A percentile compares a stretch with the other conserved stretches of the same genome.
These are phyloP conservation scores for Calliphora vicina DNA, from an alignment of 1,140 invertebrate species.

Conservation along the genomic window DNA sequence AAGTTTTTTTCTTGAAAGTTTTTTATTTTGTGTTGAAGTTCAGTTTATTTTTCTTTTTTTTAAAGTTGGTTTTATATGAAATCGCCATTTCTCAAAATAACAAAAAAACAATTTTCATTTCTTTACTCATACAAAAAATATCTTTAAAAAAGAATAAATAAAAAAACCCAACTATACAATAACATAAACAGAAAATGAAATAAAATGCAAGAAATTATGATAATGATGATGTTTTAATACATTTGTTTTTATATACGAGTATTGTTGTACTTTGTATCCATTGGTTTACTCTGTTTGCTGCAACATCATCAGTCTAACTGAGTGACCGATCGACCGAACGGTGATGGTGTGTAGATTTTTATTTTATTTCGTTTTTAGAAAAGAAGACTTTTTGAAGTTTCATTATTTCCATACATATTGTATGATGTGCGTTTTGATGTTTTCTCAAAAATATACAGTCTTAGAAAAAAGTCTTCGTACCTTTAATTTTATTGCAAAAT, in stretches of 20 bases:
- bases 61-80: neutral
- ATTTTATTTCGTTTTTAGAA: too few species aligned
- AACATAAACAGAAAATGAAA: neutral
- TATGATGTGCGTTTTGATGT: too few species aligned
- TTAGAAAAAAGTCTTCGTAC: too few species aligned
- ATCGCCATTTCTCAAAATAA: constrained; percentile 24
- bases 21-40: neutral
- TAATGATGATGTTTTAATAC: constrained; percentile 18
- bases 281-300: neutral
- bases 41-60: too few species aligned
- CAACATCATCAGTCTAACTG: too few species aligned
- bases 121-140: neutral
- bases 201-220: constrained; percentile 30
- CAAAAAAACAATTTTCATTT: constrained; percentile 18
- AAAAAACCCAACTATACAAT: neutral
- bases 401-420: too few species aligned
- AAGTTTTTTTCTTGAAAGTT: neutral
- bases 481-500: too few species aligned
- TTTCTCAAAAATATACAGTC: too few species aligned
- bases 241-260: neutral
- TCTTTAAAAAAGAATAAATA: neutral
- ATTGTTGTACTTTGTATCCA: neutral
- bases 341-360: neutral
- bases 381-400: too few species aligned
- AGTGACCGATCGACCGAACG: neutral